A percentile compares a stretch with the other conserved stretches of the same genome.
These are phyloP conservation scores for Dicaeum eximium DNA, from an alignment of 2,113 vertebrate species.

Conservation along the genomic window DNA sequence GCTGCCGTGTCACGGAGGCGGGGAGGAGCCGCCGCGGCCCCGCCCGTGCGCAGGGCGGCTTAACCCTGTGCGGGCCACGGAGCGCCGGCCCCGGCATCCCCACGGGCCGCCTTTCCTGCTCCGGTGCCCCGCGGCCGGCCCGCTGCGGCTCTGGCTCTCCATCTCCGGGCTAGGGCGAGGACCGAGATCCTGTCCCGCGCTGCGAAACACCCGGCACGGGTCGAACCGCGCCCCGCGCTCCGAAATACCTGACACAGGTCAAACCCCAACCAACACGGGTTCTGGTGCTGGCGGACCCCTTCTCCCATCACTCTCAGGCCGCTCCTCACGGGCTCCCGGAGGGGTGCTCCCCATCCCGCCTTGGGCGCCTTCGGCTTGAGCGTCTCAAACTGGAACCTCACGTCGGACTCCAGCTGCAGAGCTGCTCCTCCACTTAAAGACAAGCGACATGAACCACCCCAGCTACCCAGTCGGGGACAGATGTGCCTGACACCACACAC, in stretches of 20 bases:
- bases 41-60: not conserved
- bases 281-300: rapidly evolving
- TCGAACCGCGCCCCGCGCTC: not conserved
- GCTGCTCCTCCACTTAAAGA: not conserved
- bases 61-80: not conserved
- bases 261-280: rapidly evolving
- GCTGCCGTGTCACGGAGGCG: conserved; percentile 18
- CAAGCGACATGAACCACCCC: not conserved
- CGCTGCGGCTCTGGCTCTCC: rapidly evolving
- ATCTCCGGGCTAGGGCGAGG: not conserved
- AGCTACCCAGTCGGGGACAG: not conserved
- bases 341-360: not conserved
- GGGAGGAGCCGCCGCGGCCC: conserved; percentile 36
- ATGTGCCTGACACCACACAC: rapidly evolving
- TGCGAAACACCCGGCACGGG: not conserved
- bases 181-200: not conserved
- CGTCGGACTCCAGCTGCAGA: not conserved
- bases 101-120: no score
- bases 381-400: not conserved
- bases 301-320: rapidly evolving
- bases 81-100: not conserved
- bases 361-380: no score
- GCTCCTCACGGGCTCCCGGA: not conserved
- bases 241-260: rapidly evolving
- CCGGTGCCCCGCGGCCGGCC: not conserved